Evolutionary conservation across 2,113 vertebrate genomes (phyloP).

Genomic region (Beaufortia kweichowensis): DNA sequence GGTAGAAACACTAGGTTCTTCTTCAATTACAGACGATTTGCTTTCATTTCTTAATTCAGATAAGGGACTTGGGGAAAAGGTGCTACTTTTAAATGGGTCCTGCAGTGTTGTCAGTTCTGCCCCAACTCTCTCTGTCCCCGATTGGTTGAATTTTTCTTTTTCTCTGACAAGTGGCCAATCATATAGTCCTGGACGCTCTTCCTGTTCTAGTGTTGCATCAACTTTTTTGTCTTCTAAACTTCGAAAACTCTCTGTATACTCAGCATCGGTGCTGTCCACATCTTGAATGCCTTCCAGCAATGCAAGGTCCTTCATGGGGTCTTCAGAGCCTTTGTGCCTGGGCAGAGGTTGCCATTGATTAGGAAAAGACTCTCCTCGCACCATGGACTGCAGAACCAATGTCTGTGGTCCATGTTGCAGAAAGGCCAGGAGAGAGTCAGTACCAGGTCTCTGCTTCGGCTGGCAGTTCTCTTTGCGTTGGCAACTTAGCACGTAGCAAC

Average conservation of each 20-base stretch:
- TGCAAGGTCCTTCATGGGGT: constrained; percentile 77
- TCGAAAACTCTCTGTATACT: constrained; percentile 73
- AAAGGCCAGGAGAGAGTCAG: constrained; percentile 80
- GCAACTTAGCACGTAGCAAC: constrained; percentile 87
- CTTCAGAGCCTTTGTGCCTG: constrained; percentile 64
- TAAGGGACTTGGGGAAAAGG: constrained; percentile 18
- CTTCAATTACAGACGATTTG: constrained; percentile 19
- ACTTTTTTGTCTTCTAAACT: constrained; percentile 56
- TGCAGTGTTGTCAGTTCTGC: constrained; percentile 32
- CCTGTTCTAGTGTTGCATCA: constrained; percentile 52
- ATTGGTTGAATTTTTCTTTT: constrained; percentile 69
- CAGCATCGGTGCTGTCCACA: constrained; percentile 65
- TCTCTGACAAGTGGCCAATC: constrained; percentile 64
- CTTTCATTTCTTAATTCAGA: constrained; percentile 15
- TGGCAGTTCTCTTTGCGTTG: constrained; percentile 75
- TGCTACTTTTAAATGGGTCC: constrained; percentile 31
- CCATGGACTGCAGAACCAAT: constrained; percentile 69
- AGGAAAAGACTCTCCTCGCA: constrained; percentile 70
- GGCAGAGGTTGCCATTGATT: constrained; percentile 65
- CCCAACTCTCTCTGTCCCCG: constrained; percentile 58
- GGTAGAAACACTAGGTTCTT: constrained; percentile 15
- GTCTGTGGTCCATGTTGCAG: constrained; percentile 74
- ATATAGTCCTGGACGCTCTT: constrained; percentile 49
- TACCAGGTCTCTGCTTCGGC: constrained; percentile 74
- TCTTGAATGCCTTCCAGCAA: constrained; percentile 69